phyloP scores from a whole-genome alignment of 2,797 vertebrate species.

The Acridotheres tristis region DNA sequence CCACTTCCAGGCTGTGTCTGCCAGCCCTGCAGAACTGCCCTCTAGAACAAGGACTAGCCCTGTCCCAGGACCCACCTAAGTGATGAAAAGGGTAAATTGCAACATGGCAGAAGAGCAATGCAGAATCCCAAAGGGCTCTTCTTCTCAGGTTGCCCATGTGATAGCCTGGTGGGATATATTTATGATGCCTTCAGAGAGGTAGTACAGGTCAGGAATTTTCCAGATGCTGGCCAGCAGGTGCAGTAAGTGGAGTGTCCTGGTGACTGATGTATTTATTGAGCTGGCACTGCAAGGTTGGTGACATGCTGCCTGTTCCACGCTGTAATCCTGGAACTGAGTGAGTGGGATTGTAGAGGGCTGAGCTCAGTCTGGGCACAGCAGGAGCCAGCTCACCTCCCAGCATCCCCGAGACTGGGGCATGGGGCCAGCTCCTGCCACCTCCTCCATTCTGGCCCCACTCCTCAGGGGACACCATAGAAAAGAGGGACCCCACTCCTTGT shows the following conservation, averaged over 20 bases:
- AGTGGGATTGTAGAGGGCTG: background rate
- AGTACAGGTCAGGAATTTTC: background rate
- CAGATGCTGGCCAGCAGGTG: background rate
- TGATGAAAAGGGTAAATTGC: background rate
- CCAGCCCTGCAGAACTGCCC: background rate
- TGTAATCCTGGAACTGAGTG: background rate
- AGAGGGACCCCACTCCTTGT: rapidly evolving
- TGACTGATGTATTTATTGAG: background rate
- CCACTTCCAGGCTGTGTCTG: background rate
- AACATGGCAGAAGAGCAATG: background rate
- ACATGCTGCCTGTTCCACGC: rapidly evolving
- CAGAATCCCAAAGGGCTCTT: background rate
- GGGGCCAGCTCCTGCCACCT: background rate
- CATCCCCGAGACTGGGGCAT: background rate
- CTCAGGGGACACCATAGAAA: background rate
- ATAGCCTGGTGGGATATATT: background rate
- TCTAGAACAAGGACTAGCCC: background rate
- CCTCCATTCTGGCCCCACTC: background rate
- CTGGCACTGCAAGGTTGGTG: background rate
- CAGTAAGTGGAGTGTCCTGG: background rate
- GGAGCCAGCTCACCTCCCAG: background rate
- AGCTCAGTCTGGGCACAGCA: background rate
- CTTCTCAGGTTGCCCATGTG: background rate
- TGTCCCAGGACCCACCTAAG: rapidly evolving
- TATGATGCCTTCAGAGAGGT: background rate